These are phyloP conservation scores for Rhynchomys soricoides DNA, from an alignment of 2,113 vertebrate genomes.

Conservation along the genomic window DNA sequence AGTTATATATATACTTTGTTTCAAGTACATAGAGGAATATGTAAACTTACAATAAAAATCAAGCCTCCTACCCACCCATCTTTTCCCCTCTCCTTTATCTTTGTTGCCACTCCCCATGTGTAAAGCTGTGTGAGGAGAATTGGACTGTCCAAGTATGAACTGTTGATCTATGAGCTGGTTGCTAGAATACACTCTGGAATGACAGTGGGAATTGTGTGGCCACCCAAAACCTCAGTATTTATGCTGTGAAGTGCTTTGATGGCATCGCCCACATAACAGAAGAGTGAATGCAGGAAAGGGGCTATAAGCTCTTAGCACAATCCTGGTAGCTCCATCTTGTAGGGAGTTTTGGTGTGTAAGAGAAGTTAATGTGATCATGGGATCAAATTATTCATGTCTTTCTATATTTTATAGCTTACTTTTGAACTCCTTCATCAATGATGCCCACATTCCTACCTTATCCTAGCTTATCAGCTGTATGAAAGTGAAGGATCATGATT, in stretches of 20 bases:
- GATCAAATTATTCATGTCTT: not conserved
- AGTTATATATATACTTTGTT: not conserved
- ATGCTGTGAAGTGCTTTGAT: not conserved
- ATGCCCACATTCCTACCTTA: not conserved
- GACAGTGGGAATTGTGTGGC: not conserved
- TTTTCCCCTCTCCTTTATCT: rapidly evolving
- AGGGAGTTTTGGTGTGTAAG: not conserved
- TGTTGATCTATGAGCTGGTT: not conserved
- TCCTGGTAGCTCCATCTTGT: not conserved
- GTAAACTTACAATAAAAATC: not conserved
- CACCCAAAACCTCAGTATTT: not conserved
- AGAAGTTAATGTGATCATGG: not conserved
- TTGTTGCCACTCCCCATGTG: not conserved
- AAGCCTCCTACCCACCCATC: not conserved
- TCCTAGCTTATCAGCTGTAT: not conserved
- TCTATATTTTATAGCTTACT: not conserved
- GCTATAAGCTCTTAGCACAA: not conserved
- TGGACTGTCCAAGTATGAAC: not conserved
- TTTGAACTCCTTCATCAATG: not conserved
- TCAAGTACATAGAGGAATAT: not conserved
- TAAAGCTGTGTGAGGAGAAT: not conserved
- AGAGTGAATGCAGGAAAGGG: not conserved
- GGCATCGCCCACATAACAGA: not conserved
- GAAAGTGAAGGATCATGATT: not conserved
- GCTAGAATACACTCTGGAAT: not conserved